Percentiles rank a stretch among this genome's conserved stretches.
phyloP scores from a whole-genome alignment of 2,888 invertebrate species.

The Lysandra coridon region DNA sequence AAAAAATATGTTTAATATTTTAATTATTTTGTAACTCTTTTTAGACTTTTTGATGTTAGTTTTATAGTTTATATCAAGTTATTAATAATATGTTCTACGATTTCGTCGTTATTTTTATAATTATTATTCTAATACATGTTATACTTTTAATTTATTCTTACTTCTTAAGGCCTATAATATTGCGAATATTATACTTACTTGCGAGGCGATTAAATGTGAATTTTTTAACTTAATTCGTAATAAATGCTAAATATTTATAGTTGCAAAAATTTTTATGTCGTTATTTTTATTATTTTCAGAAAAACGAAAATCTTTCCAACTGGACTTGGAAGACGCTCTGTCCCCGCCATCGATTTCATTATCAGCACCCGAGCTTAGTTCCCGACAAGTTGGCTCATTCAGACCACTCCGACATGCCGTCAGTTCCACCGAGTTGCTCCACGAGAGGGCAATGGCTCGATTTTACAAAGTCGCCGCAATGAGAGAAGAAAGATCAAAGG shows the following conservation, averaged over 20 bases:
- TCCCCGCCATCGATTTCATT: conserved; percentile 90
- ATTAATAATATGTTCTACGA: too few relatives aligned
- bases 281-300: conserved; percentile 47
- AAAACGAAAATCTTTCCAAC: conserved; percentile 81
- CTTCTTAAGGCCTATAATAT: not conserved
- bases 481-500: conserved; percentile 83
- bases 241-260: not conserved
- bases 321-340: conserved; percentile 84
- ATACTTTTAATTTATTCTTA: not conserved
- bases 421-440: conserved; percentile 90
- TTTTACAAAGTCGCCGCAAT: conserved; percentile 89
- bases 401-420: conserved; percentile 86
- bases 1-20: too few relatives aligned
- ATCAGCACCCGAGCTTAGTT: conserved; percentile 89
- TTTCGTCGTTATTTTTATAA: too few relatives aligned
- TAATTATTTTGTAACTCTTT: not conserved
- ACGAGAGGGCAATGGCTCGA: conserved; percentile 90
- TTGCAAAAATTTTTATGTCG: not conserved
- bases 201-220: not conserved
- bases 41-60: too few relatives aligned
- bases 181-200: not conserved
- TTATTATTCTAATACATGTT: too few relatives aligned
- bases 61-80: too few relatives aligned
- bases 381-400: conserved; percentile 69
- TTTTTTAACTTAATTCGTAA: not conserved